phyloP scores from a whole-genome alignment of 2,797 vertebrate genomes.

The Loriculus beryllinus region DNA sequence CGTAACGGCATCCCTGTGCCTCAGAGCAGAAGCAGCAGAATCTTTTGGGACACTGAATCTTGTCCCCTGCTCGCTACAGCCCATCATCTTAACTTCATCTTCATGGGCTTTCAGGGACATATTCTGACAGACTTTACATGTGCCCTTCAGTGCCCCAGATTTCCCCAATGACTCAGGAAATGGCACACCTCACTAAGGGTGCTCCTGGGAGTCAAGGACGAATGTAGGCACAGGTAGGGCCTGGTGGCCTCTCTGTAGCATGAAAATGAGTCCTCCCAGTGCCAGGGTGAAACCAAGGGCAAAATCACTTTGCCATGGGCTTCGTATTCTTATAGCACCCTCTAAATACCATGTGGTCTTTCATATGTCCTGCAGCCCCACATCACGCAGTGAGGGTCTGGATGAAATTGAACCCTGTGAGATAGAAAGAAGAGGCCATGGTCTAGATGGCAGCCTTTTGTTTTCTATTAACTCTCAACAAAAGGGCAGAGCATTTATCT shows the following conservation, averaged over 20 bases:
- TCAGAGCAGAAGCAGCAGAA: background rate
- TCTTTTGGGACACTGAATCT: background rate
- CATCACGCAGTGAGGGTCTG: background rate
- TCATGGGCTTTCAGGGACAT: background rate
- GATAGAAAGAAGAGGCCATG: background rate
- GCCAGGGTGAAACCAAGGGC: background rate
- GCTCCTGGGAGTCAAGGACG: background rate
- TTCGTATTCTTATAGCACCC: background rate
- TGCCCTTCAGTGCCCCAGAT: background rate
- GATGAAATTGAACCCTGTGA: background rate
- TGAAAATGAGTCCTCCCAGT: background rate
- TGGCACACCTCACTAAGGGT: accelerated
- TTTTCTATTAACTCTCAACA: background rate
- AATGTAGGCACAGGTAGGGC: background rate
- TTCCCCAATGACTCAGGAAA: background rate
- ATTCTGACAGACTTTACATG: background rate
- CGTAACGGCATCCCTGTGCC: background rate
- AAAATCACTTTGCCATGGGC: background rate
- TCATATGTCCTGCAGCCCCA: background rate
- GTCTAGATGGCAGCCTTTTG: background rate
- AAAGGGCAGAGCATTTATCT: background rate
- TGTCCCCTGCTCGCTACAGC: background rate
- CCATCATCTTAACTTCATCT: background rate
- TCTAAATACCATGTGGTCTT: background rate
- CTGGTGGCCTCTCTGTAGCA: background rate